Evolutionary conservation across 2,113 vertebrate species (phyloP).

Genomic region (Coreoperca whiteheadi): DNA sequence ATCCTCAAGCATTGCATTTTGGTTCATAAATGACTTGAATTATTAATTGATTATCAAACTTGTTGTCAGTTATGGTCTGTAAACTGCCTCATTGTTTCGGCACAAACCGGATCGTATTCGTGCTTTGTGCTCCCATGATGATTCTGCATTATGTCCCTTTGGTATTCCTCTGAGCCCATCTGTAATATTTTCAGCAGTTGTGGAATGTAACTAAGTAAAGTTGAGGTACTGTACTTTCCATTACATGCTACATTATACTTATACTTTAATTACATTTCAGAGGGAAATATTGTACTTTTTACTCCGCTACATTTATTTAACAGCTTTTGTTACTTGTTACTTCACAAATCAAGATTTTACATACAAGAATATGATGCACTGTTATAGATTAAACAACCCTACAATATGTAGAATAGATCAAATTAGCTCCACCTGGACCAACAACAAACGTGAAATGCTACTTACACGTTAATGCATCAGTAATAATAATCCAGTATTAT

Average conservation of each 20-base stretch:
- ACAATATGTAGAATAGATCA: background rate
- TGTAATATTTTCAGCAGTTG: background rate
- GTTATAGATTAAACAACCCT: background rate
- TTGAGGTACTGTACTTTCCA: background rate
- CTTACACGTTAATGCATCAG: background rate
- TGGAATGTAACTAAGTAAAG: background rate
- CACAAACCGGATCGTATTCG: background rate
- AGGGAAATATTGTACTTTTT: background rate
- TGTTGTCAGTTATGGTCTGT: background rate
- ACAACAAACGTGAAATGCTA: background rate
- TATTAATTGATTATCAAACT: no score
- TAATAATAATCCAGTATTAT: background rate
- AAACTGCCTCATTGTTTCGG: background rate
- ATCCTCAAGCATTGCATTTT: background rate
- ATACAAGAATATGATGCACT: background rate
- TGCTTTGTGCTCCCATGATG: no score
- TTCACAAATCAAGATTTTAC: background rate
- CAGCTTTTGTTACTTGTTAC: background rate
- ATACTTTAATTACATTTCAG: background rate
- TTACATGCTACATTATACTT: background rate
- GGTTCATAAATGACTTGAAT: no score
- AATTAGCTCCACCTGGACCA: background rate
- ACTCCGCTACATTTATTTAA: background rate
- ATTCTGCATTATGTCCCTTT: background rate
- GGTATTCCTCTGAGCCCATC: background rate